Base-by-base conservation (phyloP, 2,888 invertebrate species). In the Eupelmus urozonus region DNA sequence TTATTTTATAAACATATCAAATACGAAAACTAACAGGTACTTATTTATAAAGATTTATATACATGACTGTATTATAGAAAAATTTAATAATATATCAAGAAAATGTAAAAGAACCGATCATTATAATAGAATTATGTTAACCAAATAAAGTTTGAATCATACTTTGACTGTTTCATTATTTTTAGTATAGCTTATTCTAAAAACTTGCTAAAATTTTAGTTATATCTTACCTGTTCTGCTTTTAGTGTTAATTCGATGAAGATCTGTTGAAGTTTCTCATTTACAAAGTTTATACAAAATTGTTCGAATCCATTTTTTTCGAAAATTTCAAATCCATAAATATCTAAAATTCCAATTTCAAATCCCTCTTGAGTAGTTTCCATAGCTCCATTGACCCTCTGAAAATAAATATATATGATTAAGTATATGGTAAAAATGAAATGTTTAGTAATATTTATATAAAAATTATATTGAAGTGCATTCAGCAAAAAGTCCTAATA, bases 281-380 rank as follows among this genome's bases (percentile, higher is more conserved):
- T 94, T 23, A 94, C 94, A 85, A 93, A 94, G 86, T 94, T 94
- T 76, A 94, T 94, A 86, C 94, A 93, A 85, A 94, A 94, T 86
- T 94, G 94, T 84, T 94, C 94, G 88, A 94, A 94, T 23, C 94
- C 94, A 85, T 94, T 94, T 84, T 91, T 91, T 59, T 92, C 91
- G 85, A 94, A 94, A 78, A 94, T 94, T 87, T 94, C 94, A 86
- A 94, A 94, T 1, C 94, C 94, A 84, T 94, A 94, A 83, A 94
- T 94, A 84, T 94, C 94, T 79, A 94, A 87, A 84, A 94, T 93
- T 62, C 94, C 94, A 34, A 93, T 90, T 80, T 92, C 92, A 29
- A 88, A 86, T 53, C 91, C 91, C 57, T 87, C 85, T 13, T 86
- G 81, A 11, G 89, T 87, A 3, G 91, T 92, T 78, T 91, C 91